Evolutionary conservation across 2,888 invertebrate species (phyloP).

Genomic region (Azorinus chamasolen): DNA sequence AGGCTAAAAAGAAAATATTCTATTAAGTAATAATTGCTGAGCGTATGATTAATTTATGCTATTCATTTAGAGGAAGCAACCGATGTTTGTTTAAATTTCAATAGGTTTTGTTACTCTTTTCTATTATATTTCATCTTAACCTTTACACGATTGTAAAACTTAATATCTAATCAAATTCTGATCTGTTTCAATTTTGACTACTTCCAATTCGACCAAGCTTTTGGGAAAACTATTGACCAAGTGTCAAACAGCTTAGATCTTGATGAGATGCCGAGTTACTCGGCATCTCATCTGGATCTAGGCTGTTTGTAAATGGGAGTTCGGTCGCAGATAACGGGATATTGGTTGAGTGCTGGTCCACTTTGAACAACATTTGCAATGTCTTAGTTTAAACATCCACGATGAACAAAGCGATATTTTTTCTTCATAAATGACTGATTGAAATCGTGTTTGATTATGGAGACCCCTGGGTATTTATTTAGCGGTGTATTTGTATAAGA

Average conservation of each 20-base stretch:
- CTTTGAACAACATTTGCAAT: conserved; percentile 34
- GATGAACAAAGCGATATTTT: conserved; percentile 58
- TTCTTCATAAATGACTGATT: conserved; percentile 66
- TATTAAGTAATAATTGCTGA: conserved; percentile 63
- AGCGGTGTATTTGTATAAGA: conserved; percentile 59
- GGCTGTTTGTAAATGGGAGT: too few species aligned
- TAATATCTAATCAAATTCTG: too few species aligned
- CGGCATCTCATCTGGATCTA: too few species aligned
- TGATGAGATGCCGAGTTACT: too few species aligned
- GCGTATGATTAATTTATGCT: conserved; percentile 64
- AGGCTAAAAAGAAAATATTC: conserved; percentile 64
- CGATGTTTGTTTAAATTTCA: conserved; percentile 63
- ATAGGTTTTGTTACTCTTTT: conserved; percentile 63
- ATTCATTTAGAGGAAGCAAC: conserved; percentile 58
- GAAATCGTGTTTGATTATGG: conserved; percentile 61
- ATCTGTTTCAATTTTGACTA: too few species aligned
- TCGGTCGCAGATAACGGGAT: too few species aligned
- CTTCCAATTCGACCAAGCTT: too few species aligned
- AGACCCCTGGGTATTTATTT: conserved; percentile 55
- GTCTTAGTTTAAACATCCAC: conserved; percentile 49
- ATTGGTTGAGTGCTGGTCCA: conserved; percentile 52
- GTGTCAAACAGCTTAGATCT: too few species aligned
- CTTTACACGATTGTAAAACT: too few species aligned
- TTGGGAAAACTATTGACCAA: too few species aligned
- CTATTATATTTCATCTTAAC: conserved; percentile 38